Conservation (phyloP, 2,888 invertebrate species). For the Lutraria lutraria region DNA sequence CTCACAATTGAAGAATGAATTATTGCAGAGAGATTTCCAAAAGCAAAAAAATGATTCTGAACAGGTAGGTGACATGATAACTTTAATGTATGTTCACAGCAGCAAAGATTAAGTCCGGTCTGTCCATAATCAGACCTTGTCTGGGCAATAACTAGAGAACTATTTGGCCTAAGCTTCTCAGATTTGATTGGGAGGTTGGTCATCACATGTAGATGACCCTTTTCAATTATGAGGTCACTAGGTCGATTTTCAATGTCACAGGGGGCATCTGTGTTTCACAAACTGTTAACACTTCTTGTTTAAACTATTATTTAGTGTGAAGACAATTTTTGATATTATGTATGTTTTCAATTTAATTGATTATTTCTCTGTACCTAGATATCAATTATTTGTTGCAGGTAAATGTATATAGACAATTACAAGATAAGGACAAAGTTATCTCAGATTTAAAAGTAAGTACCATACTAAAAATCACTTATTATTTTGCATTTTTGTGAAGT, state of each 20-base stretch:
- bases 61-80: constrained; percentile 72
- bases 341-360: neutral
- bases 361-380: neutral
- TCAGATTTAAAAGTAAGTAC: constrained; percentile 80
- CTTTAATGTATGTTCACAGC: neutral
- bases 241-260: no score
- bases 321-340: neutral
- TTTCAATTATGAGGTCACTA: no score
- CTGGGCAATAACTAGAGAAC: no score
- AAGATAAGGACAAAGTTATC: constrained; percentile 79
- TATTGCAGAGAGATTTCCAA: constrained; percentile 81
- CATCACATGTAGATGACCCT: no score
- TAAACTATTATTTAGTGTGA: neutral
- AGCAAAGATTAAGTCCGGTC: neutral
- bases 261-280: no score
- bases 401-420: constrained; percentile 75
- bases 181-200: no score
- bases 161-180: no score
- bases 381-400: constrained; percentile 49
- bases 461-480: neutral
- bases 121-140: no score
- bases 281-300: no score
- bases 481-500: neutral
- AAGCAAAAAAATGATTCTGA: constrained; percentile 81
- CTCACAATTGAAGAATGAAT: constrained; percentile 81